Base-by-base conservation (phyloP, 2,113 vertebrate species). In the Phalacrocorax aristotelis region DNA sequence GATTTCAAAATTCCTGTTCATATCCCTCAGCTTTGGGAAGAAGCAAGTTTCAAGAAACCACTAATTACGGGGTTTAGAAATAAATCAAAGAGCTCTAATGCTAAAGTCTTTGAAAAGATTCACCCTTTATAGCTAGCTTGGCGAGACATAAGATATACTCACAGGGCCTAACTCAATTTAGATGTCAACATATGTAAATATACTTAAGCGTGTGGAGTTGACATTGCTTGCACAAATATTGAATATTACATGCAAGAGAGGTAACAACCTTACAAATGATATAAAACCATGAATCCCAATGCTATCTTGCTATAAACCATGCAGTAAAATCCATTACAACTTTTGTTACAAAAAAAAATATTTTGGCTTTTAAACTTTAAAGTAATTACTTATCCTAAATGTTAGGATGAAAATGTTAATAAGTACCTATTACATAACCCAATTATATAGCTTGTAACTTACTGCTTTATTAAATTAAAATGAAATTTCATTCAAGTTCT, bases 41-140 rank as follows among this genome's bases (percentile, higher is more conserved):
- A 72, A 42, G 95, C 52, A 95, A 97, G 91, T 91, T 95, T 87
- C 70, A 58, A 95, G 77, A 76, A 95, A 90, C 89, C 93, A 91
- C 91, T 95, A 94, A 97, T 97, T 76, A 87, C 36, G 91, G 83
- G 87, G 94, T 58, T 85, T n/a, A 88, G 87, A 95, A 97, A 94
- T 40, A 79, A 92, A 95, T 87, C 66, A 87, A 52, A 58, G 87
- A 81, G 66, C 77, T 90, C 69, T 0, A 36, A 55, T 91, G 69
- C 83, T 91, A 1, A 68, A 95, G 89, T 9, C 86, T 93, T 96
- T 81, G 80, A 83, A 90, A 84, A 89, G 44, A 52, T 87, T 68
- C 64, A 72, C 83, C 89, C 83, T 93, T 71, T 64, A 64, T n/a
- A 92, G 83, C 80, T 72, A 17, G 0, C 61, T 79, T 91, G 92